phyloP scores from a whole-genome alignment of 2,797 vertebrate genomes.

The Microctenopoma steveboyesi region DNA sequence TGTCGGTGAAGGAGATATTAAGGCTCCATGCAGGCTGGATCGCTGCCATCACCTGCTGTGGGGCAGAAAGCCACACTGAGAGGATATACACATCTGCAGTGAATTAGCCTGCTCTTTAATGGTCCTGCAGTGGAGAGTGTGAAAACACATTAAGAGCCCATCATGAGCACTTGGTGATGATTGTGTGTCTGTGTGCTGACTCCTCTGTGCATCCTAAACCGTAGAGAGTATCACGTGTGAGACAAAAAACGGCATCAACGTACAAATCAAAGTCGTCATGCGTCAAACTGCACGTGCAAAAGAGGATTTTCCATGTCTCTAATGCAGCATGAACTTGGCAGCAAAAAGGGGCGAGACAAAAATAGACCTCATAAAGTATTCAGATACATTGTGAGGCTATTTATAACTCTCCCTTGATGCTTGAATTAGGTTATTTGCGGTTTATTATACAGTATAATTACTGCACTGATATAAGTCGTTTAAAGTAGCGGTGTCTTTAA shows the following conservation, averaged over 20 bases:
- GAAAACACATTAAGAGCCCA: conserved; percentile 45
- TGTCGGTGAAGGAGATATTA: conserved; percentile 40
- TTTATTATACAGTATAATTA: conserved; percentile 50
- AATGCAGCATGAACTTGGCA: conserved; percentile 48
- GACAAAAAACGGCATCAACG: conserved; percentile 23
- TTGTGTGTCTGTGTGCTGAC: neutral
- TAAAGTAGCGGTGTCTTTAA: conserved; percentile 29
- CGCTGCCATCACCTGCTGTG: conserved; percentile 49
- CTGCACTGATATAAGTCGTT: conserved; percentile 29
- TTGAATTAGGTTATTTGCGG: conserved; percentile 62
- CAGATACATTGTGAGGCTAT: conserved; percentile 66
- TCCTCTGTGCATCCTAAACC: conserved; percentile 16
- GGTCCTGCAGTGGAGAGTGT: conserved; percentile 44
- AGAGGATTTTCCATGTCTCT: conserved; percentile 53
- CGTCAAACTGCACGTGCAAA: conserved; percentile 28
- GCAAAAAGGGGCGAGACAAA: conserved; percentile 45
- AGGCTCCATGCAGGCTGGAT: conserved; percentile 49
- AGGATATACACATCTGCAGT: conserved; percentile 53
- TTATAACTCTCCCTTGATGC: conserved; percentile 56
- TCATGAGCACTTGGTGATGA: conserved; percentile 8
- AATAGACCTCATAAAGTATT: conserved; percentile 78
- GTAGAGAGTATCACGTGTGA: neutral
- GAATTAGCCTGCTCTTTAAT: conserved; percentile 40
- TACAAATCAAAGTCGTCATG: conserved; percentile 21
- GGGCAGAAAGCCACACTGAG: conserved; percentile 40